Percentiles rank a stretch among this genome's conserved stretches.
phyloP scores from a whole-genome alignment of 2,797 vertebrate genomes.

The Antennarius maculatus region DNA sequence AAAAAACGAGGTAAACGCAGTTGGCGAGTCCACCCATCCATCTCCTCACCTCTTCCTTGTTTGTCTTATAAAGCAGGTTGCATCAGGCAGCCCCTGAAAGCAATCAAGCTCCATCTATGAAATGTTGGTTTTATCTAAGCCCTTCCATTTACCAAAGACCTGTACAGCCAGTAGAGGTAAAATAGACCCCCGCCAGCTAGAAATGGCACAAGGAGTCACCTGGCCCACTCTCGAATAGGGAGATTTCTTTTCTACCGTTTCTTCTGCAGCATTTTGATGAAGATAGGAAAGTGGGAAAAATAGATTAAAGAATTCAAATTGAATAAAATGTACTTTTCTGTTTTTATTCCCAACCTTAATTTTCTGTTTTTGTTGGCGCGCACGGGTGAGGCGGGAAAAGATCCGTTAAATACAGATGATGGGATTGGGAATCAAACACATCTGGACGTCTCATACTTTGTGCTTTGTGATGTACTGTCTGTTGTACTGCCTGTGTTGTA shows the following conservation, averaged over 20 bases:
- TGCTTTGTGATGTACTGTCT: no score
- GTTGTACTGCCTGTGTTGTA: no score
- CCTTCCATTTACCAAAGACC: conserved; percentile 36
- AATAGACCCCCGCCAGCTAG: conserved; percentile 14
- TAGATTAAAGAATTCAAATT: no score
- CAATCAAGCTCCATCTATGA: conserved; percentile 45
- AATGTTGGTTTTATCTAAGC: conserved; percentile 59
- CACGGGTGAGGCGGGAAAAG: no score
- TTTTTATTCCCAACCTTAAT: no score
- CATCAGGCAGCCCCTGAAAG: conserved; percentile 36
- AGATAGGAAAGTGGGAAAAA: no score
- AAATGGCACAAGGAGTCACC: conserved; percentile 3
- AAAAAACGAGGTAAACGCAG: conserved; percentile 18
- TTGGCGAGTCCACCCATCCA: conserved; percentile 11
- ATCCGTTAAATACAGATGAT: no score
- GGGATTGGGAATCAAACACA: no score
- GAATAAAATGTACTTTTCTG: no score
- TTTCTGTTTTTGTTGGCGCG: no score
- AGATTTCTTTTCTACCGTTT: background rate
- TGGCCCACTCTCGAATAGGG: background rate
- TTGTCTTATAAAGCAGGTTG: conserved; percentile 47
- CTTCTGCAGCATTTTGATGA: background rate
- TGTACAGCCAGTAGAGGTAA: conserved; percentile 12
- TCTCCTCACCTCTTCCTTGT: conserved; percentile 44
- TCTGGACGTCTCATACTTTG: no score